A percentile compares a stretch with the other conserved stretches of the same genome.
Conservation (phyloP, 2,113 vertebrate genomes). For the Pteropus alecto region DNA sequence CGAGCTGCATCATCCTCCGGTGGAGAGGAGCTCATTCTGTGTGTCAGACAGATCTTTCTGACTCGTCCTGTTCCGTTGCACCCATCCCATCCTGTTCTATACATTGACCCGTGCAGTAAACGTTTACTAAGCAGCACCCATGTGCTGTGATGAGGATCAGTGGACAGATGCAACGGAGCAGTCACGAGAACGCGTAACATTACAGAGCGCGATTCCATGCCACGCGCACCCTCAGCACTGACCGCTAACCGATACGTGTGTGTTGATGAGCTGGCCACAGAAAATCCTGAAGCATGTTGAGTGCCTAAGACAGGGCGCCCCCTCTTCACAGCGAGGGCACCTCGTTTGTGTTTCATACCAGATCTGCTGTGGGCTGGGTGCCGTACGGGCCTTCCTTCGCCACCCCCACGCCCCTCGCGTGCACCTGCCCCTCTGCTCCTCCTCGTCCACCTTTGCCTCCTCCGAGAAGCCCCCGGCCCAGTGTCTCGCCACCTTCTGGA, state of each 20-base stretch:
- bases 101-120: too few species aligned
- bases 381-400: rapidly evolving
- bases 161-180: background rate
- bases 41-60: background rate
- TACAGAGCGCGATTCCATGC: too few species aligned
- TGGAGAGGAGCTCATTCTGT: background rate
- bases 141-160: too few species aligned
- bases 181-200: too few species aligned
- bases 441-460: background rate
- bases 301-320: background rate
- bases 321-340: background rate
- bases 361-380: too few species aligned
- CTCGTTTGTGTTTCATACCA: background rate
- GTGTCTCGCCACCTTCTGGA: background rate
- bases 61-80: too few species aligned
- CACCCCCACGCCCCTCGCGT: too few species aligned
- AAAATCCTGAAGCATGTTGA: background rate
- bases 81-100: too few species aligned
- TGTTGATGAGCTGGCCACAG: background rate
- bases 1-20: too few species aligned
- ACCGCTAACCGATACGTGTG: too few species aligned
- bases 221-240: too few species aligned
- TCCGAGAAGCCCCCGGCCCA: background rate
- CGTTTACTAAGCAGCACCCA: background rate
- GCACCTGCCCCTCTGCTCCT: too few species aligned